A percentile compares a stretch with the other conserved stretches of the same genome.
Evolutionary conservation across 2,888 invertebrate genomes (phyloP).

Genomic region (Schizaphis graminum): DNA sequence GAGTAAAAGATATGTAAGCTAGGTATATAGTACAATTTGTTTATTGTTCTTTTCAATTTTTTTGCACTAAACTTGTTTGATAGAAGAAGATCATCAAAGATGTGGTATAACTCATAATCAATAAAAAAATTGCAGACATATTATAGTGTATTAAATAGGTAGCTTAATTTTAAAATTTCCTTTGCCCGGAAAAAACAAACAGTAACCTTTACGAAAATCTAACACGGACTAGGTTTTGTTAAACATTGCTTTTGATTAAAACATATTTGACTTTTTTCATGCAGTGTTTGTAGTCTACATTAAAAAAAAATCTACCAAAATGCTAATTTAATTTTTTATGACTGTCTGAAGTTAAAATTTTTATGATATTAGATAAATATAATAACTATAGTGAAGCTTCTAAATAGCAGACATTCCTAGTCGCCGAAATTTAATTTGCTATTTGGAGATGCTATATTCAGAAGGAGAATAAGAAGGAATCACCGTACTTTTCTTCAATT

Average conservation of each 20-base stretch:
- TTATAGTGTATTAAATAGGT: not conserved
- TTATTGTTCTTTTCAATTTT: not conserved
- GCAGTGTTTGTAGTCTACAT: too few species aligned
- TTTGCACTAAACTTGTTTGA: not conserved
- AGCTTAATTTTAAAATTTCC: not conserved
- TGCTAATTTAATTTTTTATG: too few species aligned
- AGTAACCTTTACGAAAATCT: not conserved
- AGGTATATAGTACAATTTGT: not conserved
- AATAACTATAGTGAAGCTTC: too few species aligned
- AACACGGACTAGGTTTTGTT: not conserved
- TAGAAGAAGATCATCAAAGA: not conserved
- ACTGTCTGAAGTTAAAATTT: too few species aligned
- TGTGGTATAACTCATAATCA: not conserved
- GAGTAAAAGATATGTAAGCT: not conserved
- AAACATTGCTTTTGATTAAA: not conserved
- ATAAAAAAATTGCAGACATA: not conserved
- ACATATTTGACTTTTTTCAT: not conserved
- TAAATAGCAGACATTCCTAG: not conserved
- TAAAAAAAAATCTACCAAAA: too few species aligned
- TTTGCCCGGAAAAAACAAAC: not conserved
- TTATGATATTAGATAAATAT: too few species aligned
- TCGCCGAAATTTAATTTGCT: not conserved
- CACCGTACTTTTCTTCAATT: too few species aligned
- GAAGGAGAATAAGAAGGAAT: too few species aligned
- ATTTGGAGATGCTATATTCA: not conserved